Evolutionary conservation across 2,888 invertebrate species (phyloP), one percentile per base, ranked within the genome.

Genomic region (Clepsis dumicolana): DNA sequence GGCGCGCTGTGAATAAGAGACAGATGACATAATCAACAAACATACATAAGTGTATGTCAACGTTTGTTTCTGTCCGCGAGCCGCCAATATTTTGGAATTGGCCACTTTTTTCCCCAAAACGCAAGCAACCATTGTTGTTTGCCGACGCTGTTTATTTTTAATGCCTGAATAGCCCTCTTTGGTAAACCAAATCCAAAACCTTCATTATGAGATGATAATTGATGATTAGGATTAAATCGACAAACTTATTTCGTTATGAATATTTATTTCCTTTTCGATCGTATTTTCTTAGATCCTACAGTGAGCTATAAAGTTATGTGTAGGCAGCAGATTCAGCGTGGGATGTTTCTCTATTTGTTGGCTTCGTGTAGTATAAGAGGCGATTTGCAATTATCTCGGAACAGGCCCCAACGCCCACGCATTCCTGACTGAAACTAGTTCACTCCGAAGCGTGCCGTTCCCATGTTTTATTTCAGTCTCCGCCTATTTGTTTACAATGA

Each of bases 301-400:
- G 52, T 59, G 68, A 59, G 52, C 53, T 53, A 67, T 67, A 67
- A 67, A 64, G 68, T 63, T 52, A 63, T 52, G 63, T 59, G 68
- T 68, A 68, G 59, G 68, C 63, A 64, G 63, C 64, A 64, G 64
- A 68, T 64, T 54, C 60, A 64, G 67, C 60, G 67, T 70, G 48
- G 64, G 67, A 64, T 38, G 70, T 64, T 70, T 67, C 59, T 70
- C 67, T 70, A 67, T 66, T 70, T 67, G 59, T 48, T 64, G 62
- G 52, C 59, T 62, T 32, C 60, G 67, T 67, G 60, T 60, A 60
- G 64, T 70, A 70, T 64, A 62, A 70, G 64, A 67, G 64, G 53
- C 70, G 70, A 70, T 67, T 70, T 65, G 69, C 62, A 71, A 71
- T 71, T 71, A 71, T 69, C 65, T 71, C 54, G 64, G 57, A 64